Evolutionary conservation across 1,140 invertebrate genomes (phyloP).

Genomic region (Trichonephila clavata): DNA sequence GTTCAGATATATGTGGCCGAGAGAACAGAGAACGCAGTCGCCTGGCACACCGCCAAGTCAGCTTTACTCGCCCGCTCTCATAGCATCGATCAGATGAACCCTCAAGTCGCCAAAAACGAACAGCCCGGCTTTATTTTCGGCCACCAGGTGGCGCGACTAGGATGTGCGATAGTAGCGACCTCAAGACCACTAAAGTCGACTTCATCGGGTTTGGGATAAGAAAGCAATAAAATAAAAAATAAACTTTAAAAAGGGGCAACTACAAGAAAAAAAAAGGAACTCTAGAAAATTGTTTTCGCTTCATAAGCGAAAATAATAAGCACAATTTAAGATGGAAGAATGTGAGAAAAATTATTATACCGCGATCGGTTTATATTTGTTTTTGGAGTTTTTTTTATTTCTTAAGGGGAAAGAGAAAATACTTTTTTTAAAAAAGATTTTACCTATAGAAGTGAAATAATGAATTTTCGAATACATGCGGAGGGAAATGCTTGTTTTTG

Average conservation of each 20-base stretch:
- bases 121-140: slow-evolving; percentile 2
- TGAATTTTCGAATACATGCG: background rate
- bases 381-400: background rate
- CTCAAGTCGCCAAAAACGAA: background rate
- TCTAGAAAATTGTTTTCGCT: slow-evolving; percentile 24
- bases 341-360: background rate
- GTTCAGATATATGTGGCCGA: background rate
- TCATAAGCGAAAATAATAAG: slow-evolving; percentile 35
- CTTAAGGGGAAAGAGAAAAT: background rate
- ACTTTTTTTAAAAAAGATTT: background rate
- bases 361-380: background rate
- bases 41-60: slow-evolving; percentile 64
- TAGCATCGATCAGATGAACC: slow-evolving; percentile 4
- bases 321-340: slow-evolving; percentile 20
- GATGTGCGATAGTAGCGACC: background rate
- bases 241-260: background rate
- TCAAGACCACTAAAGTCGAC: background rate
- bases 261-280: background rate
- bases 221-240: background rate
- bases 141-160: slow-evolving; percentile 32
- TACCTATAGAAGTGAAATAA: background rate
- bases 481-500: background rate
- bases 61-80: background rate
- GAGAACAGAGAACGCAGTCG: slow-evolving; percentile 50
- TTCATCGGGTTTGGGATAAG: background rate